Evolutionary conservation across 2,797 vertebrate species (phyloP).

Genomic region (Microctenopoma stevenorrisi): DNA sequence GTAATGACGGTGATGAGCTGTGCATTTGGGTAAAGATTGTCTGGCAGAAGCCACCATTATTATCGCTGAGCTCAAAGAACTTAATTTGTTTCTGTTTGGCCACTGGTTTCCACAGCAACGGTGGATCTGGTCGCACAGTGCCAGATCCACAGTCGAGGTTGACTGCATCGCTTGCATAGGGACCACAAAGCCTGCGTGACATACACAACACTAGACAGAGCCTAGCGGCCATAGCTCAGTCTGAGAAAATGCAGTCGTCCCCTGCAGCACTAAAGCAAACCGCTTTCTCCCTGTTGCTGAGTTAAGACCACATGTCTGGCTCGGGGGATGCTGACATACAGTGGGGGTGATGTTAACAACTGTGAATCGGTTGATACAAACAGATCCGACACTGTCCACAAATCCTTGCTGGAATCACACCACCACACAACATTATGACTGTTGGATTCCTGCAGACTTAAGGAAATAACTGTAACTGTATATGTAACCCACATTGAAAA

Average conservation of each 20-base stretch:
- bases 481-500: not conserved
- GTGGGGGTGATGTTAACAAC: conserved; percentile 50
- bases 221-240: conserved; percentile 13
- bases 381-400: conserved; percentile 30
- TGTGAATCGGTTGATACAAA: conserved; percentile 36
- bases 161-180: conserved; percentile 67
- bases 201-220: conserved; percentile 5
- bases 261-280: conserved; percentile 20
- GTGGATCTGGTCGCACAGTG: conserved; percentile 81
- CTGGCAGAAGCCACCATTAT: conserved; percentile 72
- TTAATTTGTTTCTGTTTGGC: conserved; percentile 74
- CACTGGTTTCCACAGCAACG: conserved; percentile 87
- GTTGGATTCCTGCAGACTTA: conserved; percentile 18
- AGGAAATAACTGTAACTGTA: too few species aligned
- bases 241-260: conserved; percentile 29
- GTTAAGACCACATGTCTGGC: conserved; percentile 47
- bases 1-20: conserved; percentile 23
- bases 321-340: conserved; percentile 45
- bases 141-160: conserved; percentile 84
- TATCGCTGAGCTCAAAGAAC: conserved; percentile 82
- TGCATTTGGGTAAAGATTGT: conserved; percentile 28
- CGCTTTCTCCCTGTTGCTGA: conserved; percentile 14
- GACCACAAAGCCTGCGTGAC: conserved; percentile 3
- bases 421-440: conserved; percentile 15
- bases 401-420: conserved; percentile 32